phyloP scores from a whole-genome alignment of 2,797 vertebrate genomes.

The Chelmon rostratus region DNA sequence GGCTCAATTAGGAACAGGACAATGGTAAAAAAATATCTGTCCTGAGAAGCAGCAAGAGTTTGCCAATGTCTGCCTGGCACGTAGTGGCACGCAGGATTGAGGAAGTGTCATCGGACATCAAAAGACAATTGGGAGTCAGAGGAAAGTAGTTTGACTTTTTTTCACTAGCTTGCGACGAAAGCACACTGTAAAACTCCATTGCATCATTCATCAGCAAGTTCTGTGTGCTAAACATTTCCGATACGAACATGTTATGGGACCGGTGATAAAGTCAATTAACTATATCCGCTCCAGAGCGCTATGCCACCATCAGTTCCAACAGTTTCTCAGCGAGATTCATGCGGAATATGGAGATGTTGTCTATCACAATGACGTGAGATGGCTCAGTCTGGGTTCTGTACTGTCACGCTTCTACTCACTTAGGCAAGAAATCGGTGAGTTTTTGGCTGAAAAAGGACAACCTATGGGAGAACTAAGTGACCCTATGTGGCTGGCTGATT shows the following conservation, averaged over 20 bases:
- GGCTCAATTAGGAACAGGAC: background rate
- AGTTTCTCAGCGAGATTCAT: too few species aligned
- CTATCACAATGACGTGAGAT: too few species aligned
- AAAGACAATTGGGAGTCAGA: constrained; percentile 36
- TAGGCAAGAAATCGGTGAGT: too few species aligned
- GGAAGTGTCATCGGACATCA: constrained; percentile 36
- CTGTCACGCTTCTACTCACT: too few species aligned
- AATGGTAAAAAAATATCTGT: constrained; percentile 12
- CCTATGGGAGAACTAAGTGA: too few species aligned
- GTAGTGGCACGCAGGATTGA: constrained; percentile 26
- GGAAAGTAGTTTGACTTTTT: constrained; percentile 20
- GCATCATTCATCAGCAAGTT: constrained; percentile 24
- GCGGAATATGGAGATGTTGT: too few species aligned
- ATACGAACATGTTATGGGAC: constrained; percentile 26
- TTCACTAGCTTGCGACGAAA: constrained; percentile 42
- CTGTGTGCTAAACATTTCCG: constrained; percentile 17
- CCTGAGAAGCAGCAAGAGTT: background rate
- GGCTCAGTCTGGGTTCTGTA: too few species aligned
- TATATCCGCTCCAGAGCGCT: too few species aligned
- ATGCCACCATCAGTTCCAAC: too few species aligned
- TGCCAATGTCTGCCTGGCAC: constrained; percentile 9
- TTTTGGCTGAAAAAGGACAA: too few species aligned
- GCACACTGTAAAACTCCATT: too few species aligned
- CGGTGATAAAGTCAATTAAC: constrained; percentile 6
- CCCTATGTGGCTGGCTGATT: too few species aligned